Evolutionary conservation across 2,888 invertebrate genomes (phyloP).

Genomic region (Dynastes hyllus): DNA sequence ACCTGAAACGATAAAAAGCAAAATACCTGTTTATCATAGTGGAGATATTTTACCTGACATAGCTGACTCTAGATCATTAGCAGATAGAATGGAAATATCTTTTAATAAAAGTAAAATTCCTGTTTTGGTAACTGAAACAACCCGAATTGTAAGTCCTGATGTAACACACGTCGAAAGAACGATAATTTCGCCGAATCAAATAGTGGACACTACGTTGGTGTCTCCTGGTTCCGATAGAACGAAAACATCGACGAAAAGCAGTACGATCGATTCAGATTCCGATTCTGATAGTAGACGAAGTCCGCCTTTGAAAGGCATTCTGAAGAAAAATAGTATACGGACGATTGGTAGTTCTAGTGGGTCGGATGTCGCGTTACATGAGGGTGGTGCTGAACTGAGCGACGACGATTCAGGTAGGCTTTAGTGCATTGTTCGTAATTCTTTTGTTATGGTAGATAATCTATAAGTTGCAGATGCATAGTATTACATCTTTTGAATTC

Average conservation of each 20-base stretch:
- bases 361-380: conserved; percentile 78
- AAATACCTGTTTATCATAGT: conserved; percentile 60
- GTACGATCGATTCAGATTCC: conserved; percentile 70
- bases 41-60: conserved; percentile 23
- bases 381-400: conserved; percentile 77
- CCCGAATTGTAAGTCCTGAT: conserved; percentile 63
- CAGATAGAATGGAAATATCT: conserved; percentile 54
- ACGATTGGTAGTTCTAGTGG: conserved; percentile 78
- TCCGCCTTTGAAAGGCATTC: conserved; percentile 68
- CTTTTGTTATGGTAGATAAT: conserved; percentile 43
- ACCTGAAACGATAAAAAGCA: conserved; percentile 58
- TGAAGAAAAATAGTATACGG: conserved; percentile 69
- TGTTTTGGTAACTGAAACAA: conserved; percentile 67
- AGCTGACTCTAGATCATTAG: conserved; percentile 51
- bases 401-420: conserved; percentile 78
- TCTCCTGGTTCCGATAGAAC: conserved; percentile 64
- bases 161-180: conserved; percentile 58
- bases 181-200: conserved; percentile 59
- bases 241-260: conserved; percentile 64
- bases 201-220: conserved; percentile 62
- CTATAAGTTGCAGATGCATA: conserved; percentile 51
- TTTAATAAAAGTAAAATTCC: conserved; percentile 71
- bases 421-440: conserved; percentile 48
- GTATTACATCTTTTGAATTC: background rate
- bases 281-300: conserved; percentile 69